phyloP scores from a whole-genome alignment of 2,888 invertebrate species.

The Noctua pronuba region DNA sequence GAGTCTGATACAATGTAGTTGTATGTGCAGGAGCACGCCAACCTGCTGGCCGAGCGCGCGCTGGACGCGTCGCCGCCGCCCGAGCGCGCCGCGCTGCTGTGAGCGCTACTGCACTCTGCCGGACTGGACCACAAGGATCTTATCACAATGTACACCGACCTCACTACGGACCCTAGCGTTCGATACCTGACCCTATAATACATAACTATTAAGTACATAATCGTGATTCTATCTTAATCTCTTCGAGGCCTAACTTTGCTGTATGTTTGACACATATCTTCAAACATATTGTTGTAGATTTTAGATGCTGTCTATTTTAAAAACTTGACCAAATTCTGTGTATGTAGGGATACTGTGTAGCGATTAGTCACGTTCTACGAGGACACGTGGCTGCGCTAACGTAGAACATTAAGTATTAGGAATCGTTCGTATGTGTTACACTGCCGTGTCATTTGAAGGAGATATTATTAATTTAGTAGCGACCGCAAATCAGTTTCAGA shows the following conservation, averaged over 20 bases:
- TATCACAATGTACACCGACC: too few relatives aligned
- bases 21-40: slow-evolving; percentile 73
- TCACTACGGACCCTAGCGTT: too few relatives aligned
- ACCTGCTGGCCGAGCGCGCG: slow-evolving; percentile 74
- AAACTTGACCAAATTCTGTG: slow-evolving; percentile 47
- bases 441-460: slow-evolving; percentile 38
- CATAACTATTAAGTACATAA: slow-evolving; percentile 5
- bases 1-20: neutral
- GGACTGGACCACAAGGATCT: too few relatives aligned
- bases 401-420: neutral
- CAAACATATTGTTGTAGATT: slow-evolving; percentile 8
- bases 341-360: slow-evolving; percentile 27
- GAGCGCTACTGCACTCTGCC: neutral
- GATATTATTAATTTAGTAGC: slow-evolving; percentile 26
- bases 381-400: neutral
- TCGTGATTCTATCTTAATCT: neutral
- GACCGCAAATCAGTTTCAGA: slow-evolving; percentile 2
- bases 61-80: slow-evolving; percentile 67
- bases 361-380: slow-evolving; percentile 1
- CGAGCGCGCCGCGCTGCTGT: slow-evolving; percentile 81
- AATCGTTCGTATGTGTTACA: neutral
- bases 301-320: slow-evolving; percentile 18
- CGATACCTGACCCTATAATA: neutral
- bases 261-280: slow-evolving; percentile 9
- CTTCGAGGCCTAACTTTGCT: slow-evolving; percentile 23